Evolutionary conservation across 1,140 invertebrate species (phyloP), one percentile per base, ranked within the genome.

Genomic region (Bacillus rossius): DNA sequence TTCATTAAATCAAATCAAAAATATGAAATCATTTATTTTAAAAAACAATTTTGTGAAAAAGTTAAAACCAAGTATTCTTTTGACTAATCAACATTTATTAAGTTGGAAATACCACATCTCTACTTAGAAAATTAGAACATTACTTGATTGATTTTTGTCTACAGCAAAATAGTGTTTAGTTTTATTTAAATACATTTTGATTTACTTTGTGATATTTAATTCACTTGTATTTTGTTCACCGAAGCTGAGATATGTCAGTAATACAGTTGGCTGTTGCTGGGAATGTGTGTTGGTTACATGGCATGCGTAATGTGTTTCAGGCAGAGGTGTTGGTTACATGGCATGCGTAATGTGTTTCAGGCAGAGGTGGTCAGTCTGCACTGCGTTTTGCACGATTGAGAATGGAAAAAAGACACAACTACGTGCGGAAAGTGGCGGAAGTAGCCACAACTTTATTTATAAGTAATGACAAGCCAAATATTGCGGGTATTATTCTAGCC

Each of bases 381-480:
- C 78, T 99, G 60, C 95, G 98, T 88, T 99, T 99, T 81, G 97
- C 97, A 56, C 92, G 98, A 80, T 81, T 99, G 57, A 85, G 98
- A 69, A 98, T 99, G 95, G 98, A 99, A 81, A 99, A 99, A 72
- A 82, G 98, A 64, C 98, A 99, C 81, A 99, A 99, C 75, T 99
- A 99, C 74, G 96, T 99, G 34, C 81, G 98, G 63, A 99, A 99
- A 84, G 96, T 99, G 48, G 96, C 97, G 17, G 98, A 99, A 81
- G 95, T 96, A 1, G 96, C 97, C 8, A 96, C 95, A 1, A 89
- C 94, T 72, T 79, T 99, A 61, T 99, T 97, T 77, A 98, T 99
- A 69, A 89, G 92, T 53, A 98, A 96, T 64, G 98, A 99, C 74
- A 95, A 96, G 72, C 93, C 95, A 22, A 98, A 98, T 72, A 94